Evolutionary conservation across 2,888 invertebrate genomes (phyloP), one percentile per base, ranked within the genome.

Genomic region (Serripes groenlandicus): DNA sequence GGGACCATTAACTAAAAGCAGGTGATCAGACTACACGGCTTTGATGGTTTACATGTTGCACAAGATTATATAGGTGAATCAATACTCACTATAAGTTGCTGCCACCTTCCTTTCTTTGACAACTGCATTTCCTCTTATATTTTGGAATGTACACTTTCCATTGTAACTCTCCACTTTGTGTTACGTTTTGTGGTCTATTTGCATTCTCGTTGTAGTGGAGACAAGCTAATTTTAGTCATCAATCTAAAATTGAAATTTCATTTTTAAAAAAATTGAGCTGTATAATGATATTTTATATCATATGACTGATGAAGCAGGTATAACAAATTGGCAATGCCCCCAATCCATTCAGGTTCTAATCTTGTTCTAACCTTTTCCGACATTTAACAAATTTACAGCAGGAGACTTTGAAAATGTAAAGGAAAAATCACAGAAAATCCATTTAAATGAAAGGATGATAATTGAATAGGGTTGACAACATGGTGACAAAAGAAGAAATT

Each of bases 181-280:
- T 79, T 21, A 21, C 42, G 1, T 32, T 54, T 28, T 79, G 74
- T 28, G 56, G 34, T 37, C 74, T 56, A 9, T 56, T 37, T 9
- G 54, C 15, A 30, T 79, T 79, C 23, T 74, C 68, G 49, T 79
- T 79, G 35, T 74, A 79, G 30, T 74, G 60, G n/a, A 74, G 58
- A 23, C 58, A 42, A 32, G 79, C 69, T 5, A 79, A 54, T 26
- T 52, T 54, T 7, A 68, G 42, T 49, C 74, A 69, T 26, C 23
- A 80, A 70, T n/a, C n/a, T 7, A 37, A 37, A 49, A 42, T 23
- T 23, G 30, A n/a, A 5, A 23, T 26, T 60, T 28, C 18, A 28
- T 9, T 18, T 11, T 18, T 42, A 42, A 9, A 42, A 11, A 42
- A n/a, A n/a, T n/a, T n/a, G n/a, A n/a, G 42, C 18, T 9, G 42